Percentiles rank a stretch among this genome's conserved stretches.
phyloP scores from a whole-genome alignment of 2,797 vertebrate genomes.

The Hyperoplus lanceolatus region DNA sequence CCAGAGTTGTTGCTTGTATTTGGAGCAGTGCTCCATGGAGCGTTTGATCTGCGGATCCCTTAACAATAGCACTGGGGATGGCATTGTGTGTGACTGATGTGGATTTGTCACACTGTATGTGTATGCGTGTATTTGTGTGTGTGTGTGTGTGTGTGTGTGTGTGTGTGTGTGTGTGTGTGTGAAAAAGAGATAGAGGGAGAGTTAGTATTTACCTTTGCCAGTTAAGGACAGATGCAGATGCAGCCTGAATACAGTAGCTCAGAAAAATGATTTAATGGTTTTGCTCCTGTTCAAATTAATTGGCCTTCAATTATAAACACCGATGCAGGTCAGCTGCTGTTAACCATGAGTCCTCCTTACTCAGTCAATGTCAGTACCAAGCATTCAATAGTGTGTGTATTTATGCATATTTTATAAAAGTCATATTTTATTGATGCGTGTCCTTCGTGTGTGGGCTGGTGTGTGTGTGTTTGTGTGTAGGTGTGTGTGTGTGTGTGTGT shows the following conservation, averaged over 20 bases:
- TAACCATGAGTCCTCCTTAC: constrained; percentile 72
- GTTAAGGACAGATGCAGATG: constrained; percentile 70
- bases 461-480: constrained; percentile 10
- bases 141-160: constrained; percentile 4
- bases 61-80: constrained; percentile 82
- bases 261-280: constrained; percentile 85
- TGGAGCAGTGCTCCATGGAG: constrained; percentile 77
- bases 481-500: constrained; percentile 53
- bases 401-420: constrained; percentile 81
- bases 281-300: constrained; percentile 78
- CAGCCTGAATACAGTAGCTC: constrained; percentile 55
- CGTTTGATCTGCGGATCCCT: constrained; percentile 80
- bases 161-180: constrained; percentile 2
- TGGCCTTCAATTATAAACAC: constrained; percentile 75
- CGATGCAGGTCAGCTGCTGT: constrained; percentile 66
- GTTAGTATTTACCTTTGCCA: constrained; percentile 75
- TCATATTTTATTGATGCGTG: constrained; percentile 82
- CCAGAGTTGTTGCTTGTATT: constrained; percentile 75
- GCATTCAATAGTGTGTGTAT: constrained; percentile 71
- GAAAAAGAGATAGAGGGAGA: constrained; percentile 14
- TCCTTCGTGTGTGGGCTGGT: constrained; percentile 70
- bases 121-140: constrained; percentile 28
- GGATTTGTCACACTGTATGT: constrained; percentile 82
- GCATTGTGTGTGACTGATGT: constrained; percentile 87
- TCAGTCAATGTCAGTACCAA: constrained; percentile 76